Base-by-base conservation (phyloP, 2,797 vertebrate genomes). In the Cyprinodon diabolis region DNA sequence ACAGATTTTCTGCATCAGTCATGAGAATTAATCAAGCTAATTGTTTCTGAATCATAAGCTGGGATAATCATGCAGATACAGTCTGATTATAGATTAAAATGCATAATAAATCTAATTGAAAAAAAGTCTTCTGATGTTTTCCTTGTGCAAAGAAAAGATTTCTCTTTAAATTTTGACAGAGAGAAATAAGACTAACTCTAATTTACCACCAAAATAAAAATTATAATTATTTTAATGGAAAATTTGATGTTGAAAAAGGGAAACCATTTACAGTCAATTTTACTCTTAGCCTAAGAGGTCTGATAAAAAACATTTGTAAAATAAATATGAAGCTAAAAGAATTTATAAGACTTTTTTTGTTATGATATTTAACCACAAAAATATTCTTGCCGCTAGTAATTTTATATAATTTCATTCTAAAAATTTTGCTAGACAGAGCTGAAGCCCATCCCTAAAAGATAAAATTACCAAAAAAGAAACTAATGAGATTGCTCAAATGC, bases 111-210 rank as follows among this genome's bases (percentile, higher is more conserved):
- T 15, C 0, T 23, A 30, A 5, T 35, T 56, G 71, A 14, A 1
- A 19, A 40, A 69, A 40, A 69, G 21, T 48, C 25, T 43, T 52
- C 21, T 66, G 56, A 8, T 67, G 56, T 74, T 68, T 49, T 52
- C 12, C 0, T 55, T 7, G 10, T 13, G 14, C 58, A 40, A 17
- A 47, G 19, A 60, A 23, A 35, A 30, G 5, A 1, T 4, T 63
- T 8, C 19, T 62, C 58, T 40, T 37, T 21, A n/a, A n/a, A 43
- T 43, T 19, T 43, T 63, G 15, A 40, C 37, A 60, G 8, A 60
- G 30, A 15, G n/a, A 63, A 43, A 63, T 63, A 37, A 63, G 8
- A 52, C 1, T 6, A 52, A 17, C 15, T 6, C 14, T 21, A 40
- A 63, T n/a, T n/a, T 21, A n/a, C 21, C 37, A 21, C 1, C 6